These are phyloP conservation scores for Notodromas monacha DNA, from an alignment of 2,888 invertebrate genomes.

Conservation along the genomic window DNA sequence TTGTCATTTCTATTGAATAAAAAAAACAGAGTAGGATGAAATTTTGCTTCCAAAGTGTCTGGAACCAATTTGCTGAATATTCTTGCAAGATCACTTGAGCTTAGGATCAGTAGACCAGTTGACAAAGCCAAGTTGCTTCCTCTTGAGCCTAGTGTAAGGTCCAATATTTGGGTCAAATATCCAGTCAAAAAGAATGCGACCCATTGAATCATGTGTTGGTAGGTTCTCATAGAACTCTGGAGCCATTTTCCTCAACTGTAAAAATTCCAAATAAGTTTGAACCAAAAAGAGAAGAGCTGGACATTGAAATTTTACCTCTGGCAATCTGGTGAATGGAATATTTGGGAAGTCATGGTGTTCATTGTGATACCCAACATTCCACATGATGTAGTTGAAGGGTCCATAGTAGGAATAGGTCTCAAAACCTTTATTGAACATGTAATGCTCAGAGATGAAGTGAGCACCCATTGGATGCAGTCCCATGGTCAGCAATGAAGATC, in stretches of 20 bases:
- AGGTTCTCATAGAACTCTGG: conserved; percentile 20
- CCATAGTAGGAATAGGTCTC: conserved; percentile 98
- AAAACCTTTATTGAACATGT: conserved; percentile 83
- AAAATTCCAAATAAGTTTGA: too few relatives aligned
- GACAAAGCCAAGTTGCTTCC: too few relatives aligned
- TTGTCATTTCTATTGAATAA: too few relatives aligned
- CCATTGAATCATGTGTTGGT: conserved; percentile 18
- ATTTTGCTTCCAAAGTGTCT: too few relatives aligned
- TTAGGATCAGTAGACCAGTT: too few relatives aligned
- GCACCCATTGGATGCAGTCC: conserved; percentile 92
- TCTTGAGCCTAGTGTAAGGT: conserved; percentile 17
- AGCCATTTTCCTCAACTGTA: conserved; percentile 19
- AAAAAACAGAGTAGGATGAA: too few relatives aligned
- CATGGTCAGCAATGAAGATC: conserved; percentile 67
- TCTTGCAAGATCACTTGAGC: too few relatives aligned
- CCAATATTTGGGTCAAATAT: conserved; percentile 18
- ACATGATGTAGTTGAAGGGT: conserved; percentile 72
- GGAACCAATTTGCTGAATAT: too few relatives aligned
- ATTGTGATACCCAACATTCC: conserved; percentile 96
- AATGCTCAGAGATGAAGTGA: conserved; percentile 94
- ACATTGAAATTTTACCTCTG: conserved; percentile 69
- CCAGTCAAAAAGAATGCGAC: conserved; percentile 18
- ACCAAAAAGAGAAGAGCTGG: too few relatives aligned
- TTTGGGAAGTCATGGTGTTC: conserved; percentile 98
- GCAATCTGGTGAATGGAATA: conserved; percentile 65